Evolutionary conservation across 2,888 invertebrate genomes (phyloP), one percentile per base, ranked within the genome.

Genomic region (Empis stercorea): DNA sequence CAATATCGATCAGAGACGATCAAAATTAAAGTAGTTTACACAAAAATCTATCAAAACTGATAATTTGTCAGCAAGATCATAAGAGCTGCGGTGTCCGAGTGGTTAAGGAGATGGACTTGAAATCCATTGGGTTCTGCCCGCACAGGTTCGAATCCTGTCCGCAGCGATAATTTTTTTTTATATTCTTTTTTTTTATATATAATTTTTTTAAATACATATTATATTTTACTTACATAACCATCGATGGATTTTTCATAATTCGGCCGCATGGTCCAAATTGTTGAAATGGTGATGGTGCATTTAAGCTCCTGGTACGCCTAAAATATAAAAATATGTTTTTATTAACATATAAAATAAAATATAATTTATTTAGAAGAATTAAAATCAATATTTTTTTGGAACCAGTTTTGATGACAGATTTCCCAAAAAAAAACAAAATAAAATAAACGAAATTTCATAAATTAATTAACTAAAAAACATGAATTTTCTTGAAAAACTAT

Each of bases 241-340:
- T 89, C 34, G 89, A 88, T 13, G 93, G 88, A 72, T 89, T 93
- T 74, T 93, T 94, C 88, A 93, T 87, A 66, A 95, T 92, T 58
- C 93, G 84, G 60, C 94, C 95, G 75, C 95, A 95, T 79, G 95
- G 95, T 76, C 95, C 95, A 72, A 96, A 95, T 64, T 93, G 91
- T 70, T 93, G 93, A 59, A 93, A 87, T 1, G 94, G 95, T 54
- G 89, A 93, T 10, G 94, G 95, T 15, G 95, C 95, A 76, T 94
- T 95, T 69, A 95, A 77, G 59, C 94, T 94, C 66, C 93, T 76
- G 39, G 94, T 93, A 63, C 93, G 79, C 80, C 94, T 95, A 77
- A 0, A 81, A 79, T 63, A 64, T 65, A 55, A 54, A 34, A 39
- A 44, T 34, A 17, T 15, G 16, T 15, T 30, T 45, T 15, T 20